Evolutionary conservation across 2,797 vertebrate species (phyloP), one percentile per base, ranked within the genome.

Genomic region (Catamblyrhynchus diadema): DNA sequence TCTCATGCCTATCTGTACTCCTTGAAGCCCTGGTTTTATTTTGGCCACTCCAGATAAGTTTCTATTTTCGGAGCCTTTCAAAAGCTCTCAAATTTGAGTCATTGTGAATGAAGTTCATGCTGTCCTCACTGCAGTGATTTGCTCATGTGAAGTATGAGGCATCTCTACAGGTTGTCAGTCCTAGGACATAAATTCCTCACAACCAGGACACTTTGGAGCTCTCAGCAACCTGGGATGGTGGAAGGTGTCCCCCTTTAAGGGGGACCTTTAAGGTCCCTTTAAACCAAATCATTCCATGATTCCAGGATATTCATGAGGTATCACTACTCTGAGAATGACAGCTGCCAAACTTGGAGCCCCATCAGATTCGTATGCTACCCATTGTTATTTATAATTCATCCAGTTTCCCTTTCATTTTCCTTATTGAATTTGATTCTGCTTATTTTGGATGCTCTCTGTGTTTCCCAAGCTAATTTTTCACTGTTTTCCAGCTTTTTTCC

Each of bases 361-460:
- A 10, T 62, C 3, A 2, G 65, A 19, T 25, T 64, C 61, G 4
- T 27, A 17, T 69, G 13, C 25, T 42, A 18, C 33, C 7, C 32
- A 18, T 16, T 20, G 13, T 30, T 42, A 50, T 12, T 47, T 23
- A 9, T 7, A 13, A 27, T 65, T 48, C 47, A 48, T 51, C 21
- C 33, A 33, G 22, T 33, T 85, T 80, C 62, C 25, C 53, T 86
- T 91, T 89, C 8, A 53, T 91, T 87, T 89, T 50, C 75, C 69
- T 72, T 33, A 75, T 5, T 84, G 47, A 83, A 79, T 84, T 88
- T 51, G 28, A 48, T 33, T 77, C 45, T 72, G 44, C 77, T 92
- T 91, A 8, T 60, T 92, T 93, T 92, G 82, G 95, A 88, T 66
- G 37, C 42, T 69, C 18, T 83, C 72, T 53, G 45, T 80, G 9